Conservation (phyloP, 1,140 invertebrate genomes). For the Leptinotarsa texana region DNA sequence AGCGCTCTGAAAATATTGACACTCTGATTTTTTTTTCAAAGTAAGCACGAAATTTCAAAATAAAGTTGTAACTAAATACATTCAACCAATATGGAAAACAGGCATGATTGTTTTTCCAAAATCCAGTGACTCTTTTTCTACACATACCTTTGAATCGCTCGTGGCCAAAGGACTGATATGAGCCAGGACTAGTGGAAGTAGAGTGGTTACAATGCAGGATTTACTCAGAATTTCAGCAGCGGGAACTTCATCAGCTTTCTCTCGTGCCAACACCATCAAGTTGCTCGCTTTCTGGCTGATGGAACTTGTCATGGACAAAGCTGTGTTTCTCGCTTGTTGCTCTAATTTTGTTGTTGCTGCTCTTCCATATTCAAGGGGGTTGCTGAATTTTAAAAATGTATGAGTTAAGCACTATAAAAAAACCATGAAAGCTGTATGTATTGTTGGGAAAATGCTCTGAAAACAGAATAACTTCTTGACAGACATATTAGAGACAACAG, state of each 20-base stretch:
- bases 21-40: too few relatives aligned
- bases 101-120: too few relatives aligned
- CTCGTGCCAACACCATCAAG: constrained; percentile 71
- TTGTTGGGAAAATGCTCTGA: too few relatives aligned
- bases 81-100: too few relatives aligned
- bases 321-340: constrained; percentile 72
- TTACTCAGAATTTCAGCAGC: constrained; percentile 63
- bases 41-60: too few relatives aligned
- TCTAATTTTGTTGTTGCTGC: constrained; percentile 70
- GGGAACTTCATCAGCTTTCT: constrained; percentile 62
- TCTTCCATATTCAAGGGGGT: constrained; percentile 68
- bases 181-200: constrained; percentile 78
- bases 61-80: too few relatives aligned
- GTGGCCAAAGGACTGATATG: constrained; percentile 80
- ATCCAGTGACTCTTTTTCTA: constrained; percentile 25
- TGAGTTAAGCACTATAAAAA: too few relatives aligned
- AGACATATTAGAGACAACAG: too few relatives aligned
- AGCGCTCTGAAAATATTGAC: constrained; percentile 68
- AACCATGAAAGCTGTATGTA: too few relatives aligned
- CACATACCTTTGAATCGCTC: constrained; percentile 75
- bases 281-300: constrained; percentile 75
- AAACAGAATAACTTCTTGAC: too few relatives aligned
- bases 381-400: constrained; percentile 54
- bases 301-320: constrained; percentile 71
- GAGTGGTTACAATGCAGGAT: constrained; percentile 66